These are phyloP conservation scores for Psophia crepitans DNA, from an alignment of 2,113 vertebrate genomes.

Conservation along the genomic window DNA sequence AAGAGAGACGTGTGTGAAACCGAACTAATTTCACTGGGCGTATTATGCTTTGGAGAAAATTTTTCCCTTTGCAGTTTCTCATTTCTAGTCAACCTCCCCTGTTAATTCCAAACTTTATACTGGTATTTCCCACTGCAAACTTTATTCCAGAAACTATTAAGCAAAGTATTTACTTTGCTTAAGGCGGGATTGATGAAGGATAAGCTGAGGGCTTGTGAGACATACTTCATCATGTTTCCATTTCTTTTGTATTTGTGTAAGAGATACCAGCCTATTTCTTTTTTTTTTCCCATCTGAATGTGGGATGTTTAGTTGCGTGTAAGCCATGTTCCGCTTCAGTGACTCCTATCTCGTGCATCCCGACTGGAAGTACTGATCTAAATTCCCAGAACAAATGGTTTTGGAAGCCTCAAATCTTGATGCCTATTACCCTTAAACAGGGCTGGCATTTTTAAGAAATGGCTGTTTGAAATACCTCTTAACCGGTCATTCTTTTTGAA, in stretches of 20 bases:
- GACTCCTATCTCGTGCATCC: background rate
- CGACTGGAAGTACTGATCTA: background rate
- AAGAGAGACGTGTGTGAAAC: background rate
- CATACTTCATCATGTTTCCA: background rate
- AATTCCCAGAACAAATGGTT: background rate
- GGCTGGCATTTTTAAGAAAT: background rate
- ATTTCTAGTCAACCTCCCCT: background rate
- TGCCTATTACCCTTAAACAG: background rate
- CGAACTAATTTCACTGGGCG: background rate
- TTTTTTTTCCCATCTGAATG: background rate
- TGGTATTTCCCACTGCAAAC: background rate
- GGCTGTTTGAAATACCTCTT: background rate
- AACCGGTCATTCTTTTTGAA: background rate
- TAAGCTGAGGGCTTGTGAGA: background rate
- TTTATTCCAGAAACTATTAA: background rate
- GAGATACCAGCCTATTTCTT: background rate
- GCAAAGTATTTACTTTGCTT: background rate
- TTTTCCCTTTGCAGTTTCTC: background rate
- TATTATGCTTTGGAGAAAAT: background rate
- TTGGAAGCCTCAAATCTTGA: background rate
- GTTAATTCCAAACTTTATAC: background rate
- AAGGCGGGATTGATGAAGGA: background rate
- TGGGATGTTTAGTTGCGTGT: background rate
- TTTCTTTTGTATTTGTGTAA: background rate
- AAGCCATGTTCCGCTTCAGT: background rate